Base-by-base conservation (phyloP, 2,888 invertebrate species). In the Andrena flavipes region DNA sequence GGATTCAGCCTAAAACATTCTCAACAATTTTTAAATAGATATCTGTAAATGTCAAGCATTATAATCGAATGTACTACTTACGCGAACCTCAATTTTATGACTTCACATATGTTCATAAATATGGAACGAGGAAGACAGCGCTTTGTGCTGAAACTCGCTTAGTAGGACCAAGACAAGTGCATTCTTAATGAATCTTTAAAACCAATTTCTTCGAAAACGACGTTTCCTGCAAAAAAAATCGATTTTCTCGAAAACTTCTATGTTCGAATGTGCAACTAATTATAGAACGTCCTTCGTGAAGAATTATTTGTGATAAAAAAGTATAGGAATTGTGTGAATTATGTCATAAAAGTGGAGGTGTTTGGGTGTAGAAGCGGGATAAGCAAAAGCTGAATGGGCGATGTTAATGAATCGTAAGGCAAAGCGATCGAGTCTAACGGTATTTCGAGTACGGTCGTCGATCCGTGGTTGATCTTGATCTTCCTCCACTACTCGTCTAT, bases 381-480 rank as follows among this genome's bases (percentile, higher is more conserved):
- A n/a, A 26, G 72, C 4, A 26, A 33, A 54, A 48, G 23, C 23
- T 81, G 82, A 80, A 82, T 82, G 80, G 30, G 26, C 64, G 60
- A 76, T 67, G 64, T 20, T 85, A 85, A 87, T 82, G 87, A 84
- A 89, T 87, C 85, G 82, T 72, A 67, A 72, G 68, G 62, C 54
- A 68, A 80, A 69, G 72, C 72, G 76, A 84, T 82, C 80, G 80
- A 69, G 83, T 69, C 81, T 91, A 91, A 90, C 90, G 89, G 90
- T 89, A 85, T 80, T 85, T 86, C 87, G 87, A 77, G 89, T 88
- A 89, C 83, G 86, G 80, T 79, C 80, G 82, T 74, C 74, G 82
- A 86, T 81, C 84, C 76, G 75, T 70, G 68, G 71, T 68, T 73
- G 85, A 84, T 84, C 88, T 77, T 78, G 80, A 86, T 86, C 84